These are phyloP conservation scores for Nesidiocoris tenuis DNA, from an alignment of 2,888 invertebrate species.

Conservation along the genomic window DNA sequence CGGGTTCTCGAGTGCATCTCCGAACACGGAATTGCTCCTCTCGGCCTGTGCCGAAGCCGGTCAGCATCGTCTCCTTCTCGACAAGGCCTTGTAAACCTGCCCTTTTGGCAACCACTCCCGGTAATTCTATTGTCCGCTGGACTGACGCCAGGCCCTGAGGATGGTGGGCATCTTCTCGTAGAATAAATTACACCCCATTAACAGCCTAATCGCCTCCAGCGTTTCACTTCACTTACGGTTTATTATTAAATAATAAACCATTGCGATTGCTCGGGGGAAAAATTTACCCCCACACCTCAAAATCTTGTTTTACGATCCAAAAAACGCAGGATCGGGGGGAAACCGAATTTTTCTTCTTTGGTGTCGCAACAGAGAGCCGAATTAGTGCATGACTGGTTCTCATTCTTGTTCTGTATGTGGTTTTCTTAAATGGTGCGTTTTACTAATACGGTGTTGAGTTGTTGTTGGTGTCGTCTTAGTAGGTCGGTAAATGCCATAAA, in stretches of 20 bases:
- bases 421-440: too few species aligned
- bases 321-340: too few species aligned
- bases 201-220: constrained; percentile 19
- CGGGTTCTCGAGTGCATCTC: neutral
- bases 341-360: too few species aligned
- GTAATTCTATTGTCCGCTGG: constrained; percentile 33
- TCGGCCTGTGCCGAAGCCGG: neutral
- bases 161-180: neutral
- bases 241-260: too few species aligned
- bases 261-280: too few species aligned
- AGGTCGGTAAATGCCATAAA: too few species aligned
- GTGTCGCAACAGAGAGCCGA: too few species aligned
- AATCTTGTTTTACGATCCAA: neutral
- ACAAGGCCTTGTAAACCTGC: neutral
- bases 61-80: neutral
- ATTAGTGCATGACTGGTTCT: too few species aligned
- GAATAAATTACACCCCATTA: constrained; percentile 30
- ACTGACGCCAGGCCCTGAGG: constrained; percentile 19
- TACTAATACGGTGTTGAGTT: too few species aligned
- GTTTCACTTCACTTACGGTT: too few species aligned
- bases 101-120: constrained; percentile 11
- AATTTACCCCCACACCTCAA: neutral
- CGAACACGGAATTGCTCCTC: neutral
- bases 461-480: too few species aligned
- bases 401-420: too few species aligned